Evolutionary conservation across 2,113 vertebrate species (phyloP).

Genomic region (Strix uralensis): DNA sequence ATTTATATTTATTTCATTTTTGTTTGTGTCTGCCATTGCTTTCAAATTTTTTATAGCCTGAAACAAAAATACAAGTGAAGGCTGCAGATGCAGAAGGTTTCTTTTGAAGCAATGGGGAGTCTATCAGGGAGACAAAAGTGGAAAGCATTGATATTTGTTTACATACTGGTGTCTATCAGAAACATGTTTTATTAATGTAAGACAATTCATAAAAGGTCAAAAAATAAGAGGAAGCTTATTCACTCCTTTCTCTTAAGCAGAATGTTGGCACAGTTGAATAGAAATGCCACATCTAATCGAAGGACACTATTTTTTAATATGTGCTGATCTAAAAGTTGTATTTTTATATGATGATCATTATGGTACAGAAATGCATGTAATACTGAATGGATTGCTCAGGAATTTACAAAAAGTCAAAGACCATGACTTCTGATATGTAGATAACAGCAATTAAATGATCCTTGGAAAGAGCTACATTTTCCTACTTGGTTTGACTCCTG

Average conservation of each 20-base stretch:
- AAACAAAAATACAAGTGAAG: neutral
- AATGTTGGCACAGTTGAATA: neutral
- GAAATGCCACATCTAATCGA: neutral
- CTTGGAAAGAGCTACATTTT: neutral
- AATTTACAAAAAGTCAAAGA: neutral
- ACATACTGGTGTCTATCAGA: neutral
- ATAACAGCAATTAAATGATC: neutral
- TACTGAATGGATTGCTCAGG: neutral
- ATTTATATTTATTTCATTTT: neutral
- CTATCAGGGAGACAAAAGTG: neutral
- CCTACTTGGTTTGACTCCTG: neutral
- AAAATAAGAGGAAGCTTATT: neutral
- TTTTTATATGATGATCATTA: neutral
- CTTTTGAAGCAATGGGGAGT: neutral
- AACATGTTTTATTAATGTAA: neutral
- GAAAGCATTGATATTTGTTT: neutral
- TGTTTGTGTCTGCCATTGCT: neutral
- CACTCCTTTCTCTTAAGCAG: neutral
- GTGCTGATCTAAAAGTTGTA: neutral
- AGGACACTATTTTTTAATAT: neutral
- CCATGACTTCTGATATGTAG: neutral
- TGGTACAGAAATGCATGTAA: neutral
- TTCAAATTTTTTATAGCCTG: neutral
- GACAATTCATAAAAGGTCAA: neutral
- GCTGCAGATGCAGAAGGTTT: neutral